Base-by-base conservation (phyloP, 2,888 invertebrate genomes). In the Pollenia amentaria region DNA sequence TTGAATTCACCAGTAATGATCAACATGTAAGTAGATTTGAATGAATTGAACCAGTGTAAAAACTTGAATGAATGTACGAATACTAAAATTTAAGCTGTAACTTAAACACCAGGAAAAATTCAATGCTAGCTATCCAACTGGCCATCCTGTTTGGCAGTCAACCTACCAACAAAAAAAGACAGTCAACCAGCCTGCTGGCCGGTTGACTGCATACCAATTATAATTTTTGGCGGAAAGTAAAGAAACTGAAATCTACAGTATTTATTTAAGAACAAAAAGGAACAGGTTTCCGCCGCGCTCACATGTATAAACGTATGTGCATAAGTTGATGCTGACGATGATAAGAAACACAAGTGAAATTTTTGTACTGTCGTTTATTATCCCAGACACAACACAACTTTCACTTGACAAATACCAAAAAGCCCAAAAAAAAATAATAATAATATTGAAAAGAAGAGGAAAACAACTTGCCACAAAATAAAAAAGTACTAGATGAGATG, bases 1-100 rank as follows among this genome's bases (percentile, higher is more conserved):
- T 93, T 80, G 90, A 91, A 83, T 92, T 92, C 88, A 92, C 93
- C 82, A 90, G 89, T 53, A 91, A 93, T 77, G 93, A 93, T 88
- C 91, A 92, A 73, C 93, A 93, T 89, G 93, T 93, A 82, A 91
- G 92, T 90, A 65, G 40, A 51, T 48, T 40, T 48, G 6, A 70
- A 53, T 60, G 18, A 75, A 53, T 29, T 18, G 38, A 42, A 57
- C 48, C 38, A 18, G 40, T 44, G 55, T 46, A 14, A 55, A 16
- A 51, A 21, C 57, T 6, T 40, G 38, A 16, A 57, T 46, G n/a
- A 29, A 51, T 14, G 62, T 38, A 21, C n/a, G 29, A 29, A 6
- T 29, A 29, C 1, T 10, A 53, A 73, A 53, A 60, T 51, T 21
- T 69, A 21, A 81, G 48, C n/a, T 48, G 3, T 18, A 14, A 75